Conservation (phyloP, 2,888 invertebrate species). For the Pseudococcus viburni region DNA sequence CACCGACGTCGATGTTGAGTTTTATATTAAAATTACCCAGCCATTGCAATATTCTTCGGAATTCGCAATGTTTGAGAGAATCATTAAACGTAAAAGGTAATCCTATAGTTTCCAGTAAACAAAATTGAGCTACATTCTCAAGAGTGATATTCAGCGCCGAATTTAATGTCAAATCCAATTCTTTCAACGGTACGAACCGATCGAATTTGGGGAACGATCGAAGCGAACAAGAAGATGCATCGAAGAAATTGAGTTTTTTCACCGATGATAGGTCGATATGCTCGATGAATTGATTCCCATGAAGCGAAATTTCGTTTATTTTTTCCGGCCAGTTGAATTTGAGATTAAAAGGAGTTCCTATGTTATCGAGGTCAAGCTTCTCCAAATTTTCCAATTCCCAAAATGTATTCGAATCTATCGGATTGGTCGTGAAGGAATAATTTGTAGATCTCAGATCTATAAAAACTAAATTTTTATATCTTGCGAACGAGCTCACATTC, state of each 20-base stretch:
- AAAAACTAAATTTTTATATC: neutral
- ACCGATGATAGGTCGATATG: neutral
- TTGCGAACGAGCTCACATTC: neutral
- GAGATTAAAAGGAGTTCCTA: neutral
- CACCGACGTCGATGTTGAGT: neutral
- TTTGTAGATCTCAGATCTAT: neutral
- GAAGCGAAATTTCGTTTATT: neutral
- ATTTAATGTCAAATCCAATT: constrained; percentile 9
- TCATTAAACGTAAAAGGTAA: neutral
- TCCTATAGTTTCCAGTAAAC: neutral
- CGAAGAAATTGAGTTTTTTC: neutral
- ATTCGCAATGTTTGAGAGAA: neutral
- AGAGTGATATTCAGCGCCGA: neutral
- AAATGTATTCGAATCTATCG: neutral
- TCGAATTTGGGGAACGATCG: constrained; percentile 29
- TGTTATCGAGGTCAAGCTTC: neutral
- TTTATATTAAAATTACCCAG: neutral
- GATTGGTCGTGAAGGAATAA: neutral
- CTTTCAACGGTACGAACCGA: neutral
- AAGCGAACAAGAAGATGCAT: neutral
- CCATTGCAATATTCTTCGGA: neutral
- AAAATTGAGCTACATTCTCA: neutral
- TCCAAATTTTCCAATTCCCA: neutral
- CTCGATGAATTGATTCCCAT: neutral
- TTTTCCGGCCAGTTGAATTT: constrained; percentile 4